Base-by-base conservation (phyloP, 1,140 invertebrate species). In the Brachionus manjavacas region DNA sequence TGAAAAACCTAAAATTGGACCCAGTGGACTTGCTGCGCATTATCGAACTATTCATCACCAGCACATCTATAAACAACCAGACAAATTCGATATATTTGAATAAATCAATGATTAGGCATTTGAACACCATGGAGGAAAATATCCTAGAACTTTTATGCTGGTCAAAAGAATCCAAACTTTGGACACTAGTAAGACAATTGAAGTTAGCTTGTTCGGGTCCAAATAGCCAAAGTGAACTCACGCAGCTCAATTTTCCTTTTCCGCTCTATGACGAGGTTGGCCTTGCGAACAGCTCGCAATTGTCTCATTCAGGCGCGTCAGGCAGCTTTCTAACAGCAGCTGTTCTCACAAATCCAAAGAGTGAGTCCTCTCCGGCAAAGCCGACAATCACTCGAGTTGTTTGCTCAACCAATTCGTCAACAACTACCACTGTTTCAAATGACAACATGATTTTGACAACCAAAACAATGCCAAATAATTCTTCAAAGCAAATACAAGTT, bases 191-290 rank as follows among this genome's bases (percentile, higher is more conserved):
- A 14, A 12, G 28, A 9, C 25, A 49, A 25, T 25, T 76, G 25
- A 76, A 76, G 41, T n/a, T 76, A 2, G 16, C 4, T 11, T 49
- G 41, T 49, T 6, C 39, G 0, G 3, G 11, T 76, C 12, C 23
- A 76, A 70, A 31, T 16, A 9, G 4, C 11, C 23, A 25, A 25
- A 49, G 12, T 35, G 43, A 49, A 3, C 2, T 76, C 20, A 31
- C 72, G 4, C 72, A 76, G 46, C 25, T 76, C 11, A 76, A 76
- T 23, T 49, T 49, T 49, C 72, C 72, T 25, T 76, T 76, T 76
- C 72, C 72, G 11, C 31, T 76, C 9, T 76, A 76, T 28, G 72
- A 76, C 20, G 72, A 76, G 25, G 72, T 76, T 49, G 68, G 68
- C 12, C 43, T 72, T 8, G 7, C 41, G 16, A 72, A 39, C 4